Evolutionary conservation across 2,888 invertebrate genomes (phyloP), one percentile per base, ranked within the genome.

Genomic region (Itoplectis maculator): DNA sequence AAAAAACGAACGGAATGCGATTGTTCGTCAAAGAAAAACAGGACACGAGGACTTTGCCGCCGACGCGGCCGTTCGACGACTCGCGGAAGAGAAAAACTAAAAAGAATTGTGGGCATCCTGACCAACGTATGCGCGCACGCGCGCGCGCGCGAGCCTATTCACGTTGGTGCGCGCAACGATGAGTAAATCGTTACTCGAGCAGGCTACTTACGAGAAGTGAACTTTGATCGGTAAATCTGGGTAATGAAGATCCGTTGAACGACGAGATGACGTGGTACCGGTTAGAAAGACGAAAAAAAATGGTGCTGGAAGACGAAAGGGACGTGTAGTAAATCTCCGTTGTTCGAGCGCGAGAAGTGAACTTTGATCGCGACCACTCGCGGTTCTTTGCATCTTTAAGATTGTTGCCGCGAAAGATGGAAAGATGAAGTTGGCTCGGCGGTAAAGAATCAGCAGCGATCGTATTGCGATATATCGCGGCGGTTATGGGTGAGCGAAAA

Each of bases 161-260:
- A 13, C n/a, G 7, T 47, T 73, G 6, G 40, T 65, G n/a, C n/a
- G n/a, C n/a, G 7, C 9, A 9, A 0, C 29, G 23, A 56, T 51
- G 15, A 15, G n/a, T 29, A 51, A 66, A 66, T 23, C 13, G 4
- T 23, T 15, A n/a, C n/a, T 37, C 4, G 15, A 6, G 15, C 69
- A 13, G n/a, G n/a, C n/a, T 37, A 3, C 59, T 42, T 42, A 59
- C 63, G 2, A 11, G 29, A 65, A 76, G 42, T 72, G 49, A 69
- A 78, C 78, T 78, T 65, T 78, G 74, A 69, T 70, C 78, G 69
- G 65, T 35, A 65, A 82, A 78, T 81, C 69, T 73, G 51, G 49
- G 49, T 65, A 66, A 76, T 76, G 7, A 18, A 45, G 80, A 65
- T 56, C 70, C 13, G 6, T 13, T 23, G 18, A n/a, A 9, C 49